phyloP scores from a whole-genome alignment of 2,888 invertebrate genomes.

The Ennomos erosarius region DNA sequence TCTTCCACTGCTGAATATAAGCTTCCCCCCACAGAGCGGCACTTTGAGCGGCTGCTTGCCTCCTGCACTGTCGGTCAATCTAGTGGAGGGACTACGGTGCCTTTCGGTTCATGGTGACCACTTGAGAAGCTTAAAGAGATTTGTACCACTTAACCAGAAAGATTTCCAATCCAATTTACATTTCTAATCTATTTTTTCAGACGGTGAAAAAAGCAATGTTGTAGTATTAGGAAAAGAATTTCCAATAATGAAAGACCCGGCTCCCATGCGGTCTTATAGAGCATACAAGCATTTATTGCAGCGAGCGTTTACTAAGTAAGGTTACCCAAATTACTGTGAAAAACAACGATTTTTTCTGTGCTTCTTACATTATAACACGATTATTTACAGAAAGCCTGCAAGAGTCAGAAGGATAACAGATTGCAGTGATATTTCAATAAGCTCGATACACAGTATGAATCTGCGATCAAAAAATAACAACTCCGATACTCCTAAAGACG shows the following conservation, averaged over 20 bases:
- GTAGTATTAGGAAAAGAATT: slow-evolving; percentile 68
- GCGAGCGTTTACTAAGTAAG: slow-evolving; percentile 63
- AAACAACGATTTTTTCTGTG: neutral
- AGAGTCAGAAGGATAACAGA: neutral
- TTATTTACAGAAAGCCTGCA: neutral
- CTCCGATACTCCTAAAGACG: neutral
- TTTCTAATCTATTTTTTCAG: slow-evolving; percentile 43
- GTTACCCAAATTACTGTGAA: slow-evolving; percentile 13
- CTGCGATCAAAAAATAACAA: neutral
- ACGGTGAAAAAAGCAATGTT: slow-evolving; percentile 58
- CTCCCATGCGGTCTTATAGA: slow-evolving; percentile 54
- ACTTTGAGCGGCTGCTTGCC: too few species aligned
- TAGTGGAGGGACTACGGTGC: too few species aligned
- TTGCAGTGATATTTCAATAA: neutral
- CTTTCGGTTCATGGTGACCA: too few species aligned
- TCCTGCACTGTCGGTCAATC: too few species aligned
- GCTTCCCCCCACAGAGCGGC: too few species aligned
- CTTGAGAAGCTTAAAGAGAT: too few species aligned
- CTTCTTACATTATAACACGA: neutral
- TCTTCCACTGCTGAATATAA: too few species aligned
- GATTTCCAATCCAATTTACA: too few species aligned
- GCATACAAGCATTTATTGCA: slow-evolving; percentile 63
- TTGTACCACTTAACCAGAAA: too few species aligned
- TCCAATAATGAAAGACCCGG: slow-evolving; percentile 48
- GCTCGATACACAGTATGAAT: neutral